These are phyloP conservation scores for Corythornis cristatus DNA, from an alignment of 2,113 vertebrate species.

Conservation along the genomic window DNA sequence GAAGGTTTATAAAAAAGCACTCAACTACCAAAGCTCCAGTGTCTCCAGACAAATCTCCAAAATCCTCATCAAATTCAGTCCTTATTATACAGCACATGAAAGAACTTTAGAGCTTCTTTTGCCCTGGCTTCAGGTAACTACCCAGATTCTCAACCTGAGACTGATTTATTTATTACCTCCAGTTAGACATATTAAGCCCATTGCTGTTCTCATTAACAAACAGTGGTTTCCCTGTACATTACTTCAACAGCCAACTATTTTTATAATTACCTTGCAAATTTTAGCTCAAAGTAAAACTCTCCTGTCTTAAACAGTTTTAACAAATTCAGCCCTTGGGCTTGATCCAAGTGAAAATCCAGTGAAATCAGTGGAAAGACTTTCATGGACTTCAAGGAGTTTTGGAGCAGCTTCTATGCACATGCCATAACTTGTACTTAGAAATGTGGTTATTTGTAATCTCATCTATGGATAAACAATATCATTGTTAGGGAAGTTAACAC, in stretches of 20 bases:
- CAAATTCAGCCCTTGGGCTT: slow-evolving; percentile 18
- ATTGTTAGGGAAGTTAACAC: not conserved
- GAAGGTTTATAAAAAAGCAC: not conserved
- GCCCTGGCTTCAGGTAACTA: not conserved
- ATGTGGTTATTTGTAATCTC: not conserved
- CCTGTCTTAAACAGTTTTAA: not conserved
- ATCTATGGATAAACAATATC: not conserved
- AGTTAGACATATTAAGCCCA: slow-evolving; percentile 56
- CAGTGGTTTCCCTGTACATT: slow-evolving; percentile 33
- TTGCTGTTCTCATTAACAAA: slow-evolving; percentile 48
- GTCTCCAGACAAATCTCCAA: not conserved
- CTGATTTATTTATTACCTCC: slow-evolving; percentile 43
- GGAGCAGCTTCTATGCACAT: not conserved
- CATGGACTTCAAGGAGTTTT: not conserved
- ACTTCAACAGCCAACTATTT: slow-evolving; percentile 55
- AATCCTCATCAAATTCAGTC: not conserved
- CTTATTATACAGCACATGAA: not conserved
- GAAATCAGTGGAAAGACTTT: not conserved
- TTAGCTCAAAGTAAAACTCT: slow-evolving; percentile 34
- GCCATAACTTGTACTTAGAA: slow-evolving; percentile 1
- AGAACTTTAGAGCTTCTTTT: not conserved
- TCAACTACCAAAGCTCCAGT: not conserved
- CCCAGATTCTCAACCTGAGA: slow-evolving; percentile 11
- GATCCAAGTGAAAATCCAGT: slow-evolving; percentile 25
- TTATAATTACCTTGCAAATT: slow-evolving; percentile 42